Conservation (phyloP, 2,888 invertebrate genomes). For the Apoda limacodes region DNA sequence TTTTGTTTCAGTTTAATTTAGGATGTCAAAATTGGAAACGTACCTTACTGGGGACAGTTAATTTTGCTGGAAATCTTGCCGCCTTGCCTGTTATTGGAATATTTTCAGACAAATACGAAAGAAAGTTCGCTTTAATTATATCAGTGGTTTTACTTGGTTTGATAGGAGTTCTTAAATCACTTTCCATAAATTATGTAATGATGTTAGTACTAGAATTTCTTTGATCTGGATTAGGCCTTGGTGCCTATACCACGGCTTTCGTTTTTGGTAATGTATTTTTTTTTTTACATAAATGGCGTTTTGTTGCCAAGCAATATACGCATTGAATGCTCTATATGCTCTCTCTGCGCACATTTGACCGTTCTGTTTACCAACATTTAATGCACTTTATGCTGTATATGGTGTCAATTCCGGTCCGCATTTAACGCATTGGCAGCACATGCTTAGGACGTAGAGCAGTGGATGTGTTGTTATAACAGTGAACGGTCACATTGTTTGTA, state of each 20-base stretch:
- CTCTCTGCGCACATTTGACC: no score
- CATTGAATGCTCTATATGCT: no score
- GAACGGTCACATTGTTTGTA: no score
- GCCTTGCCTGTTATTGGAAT: constrained; percentile 72
- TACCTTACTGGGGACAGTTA: constrained; percentile 74
- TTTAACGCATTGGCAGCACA: no score
- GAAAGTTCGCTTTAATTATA: constrained; percentile 57
- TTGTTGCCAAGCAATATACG: no score
- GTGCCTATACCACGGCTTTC: constrained; percentile 50
- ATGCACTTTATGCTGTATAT: no score
- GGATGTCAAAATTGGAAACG: constrained; percentile 73
- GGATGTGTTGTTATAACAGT: no score
- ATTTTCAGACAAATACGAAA: constrained; percentile 74
- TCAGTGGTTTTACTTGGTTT: constrained; percentile 44
- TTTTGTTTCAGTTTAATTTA: constrained; percentile 58
- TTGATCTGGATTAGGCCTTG: constrained; percentile 44
- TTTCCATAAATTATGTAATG: constrained; percentile 50
- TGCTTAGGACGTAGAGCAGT: no score
- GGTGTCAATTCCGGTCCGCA: no score
- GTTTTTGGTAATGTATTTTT: constrained; percentile 59
- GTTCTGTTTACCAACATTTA: no score
- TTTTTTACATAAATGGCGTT: no score
- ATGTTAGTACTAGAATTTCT: constrained; percentile 49
- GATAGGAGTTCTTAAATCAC: constrained; percentile 47
- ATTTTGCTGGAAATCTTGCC: constrained; percentile 72